These are phyloP conservation scores for Chrysemys picta DNA, from an alignment of 2,113 vertebrate genomes.

Conservation along the genomic window DNA sequence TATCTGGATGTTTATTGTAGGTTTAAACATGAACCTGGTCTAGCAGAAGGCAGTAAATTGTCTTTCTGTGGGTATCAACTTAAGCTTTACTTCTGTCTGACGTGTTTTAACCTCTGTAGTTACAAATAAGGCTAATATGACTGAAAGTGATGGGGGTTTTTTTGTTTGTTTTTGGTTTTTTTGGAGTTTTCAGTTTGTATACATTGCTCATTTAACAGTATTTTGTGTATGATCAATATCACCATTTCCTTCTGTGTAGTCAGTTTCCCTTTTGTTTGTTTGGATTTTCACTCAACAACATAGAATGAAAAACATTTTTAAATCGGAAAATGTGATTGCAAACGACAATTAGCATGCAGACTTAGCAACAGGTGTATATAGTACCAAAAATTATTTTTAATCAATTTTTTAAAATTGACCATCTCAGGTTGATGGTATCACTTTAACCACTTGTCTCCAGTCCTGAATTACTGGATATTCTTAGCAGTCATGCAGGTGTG, in stretches of 20 bases:
- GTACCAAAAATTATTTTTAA: not conserved
- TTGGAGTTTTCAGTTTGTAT: not conserved
- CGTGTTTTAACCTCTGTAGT: not conserved
- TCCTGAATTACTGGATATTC: not conserved
- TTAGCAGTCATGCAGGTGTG: not conserved
- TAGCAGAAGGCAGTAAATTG: not conserved
- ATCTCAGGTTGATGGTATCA: not conserved
- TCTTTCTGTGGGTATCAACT: not conserved
- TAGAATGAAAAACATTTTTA: not conserved
- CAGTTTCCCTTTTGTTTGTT: not conserved
- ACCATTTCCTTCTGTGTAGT: not conserved
- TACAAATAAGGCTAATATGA: not conserved
- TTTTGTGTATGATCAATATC: not conserved
- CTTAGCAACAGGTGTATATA: not conserved
- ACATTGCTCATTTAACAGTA: not conserved
- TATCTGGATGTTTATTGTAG: accelerated
- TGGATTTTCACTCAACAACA: not conserved
- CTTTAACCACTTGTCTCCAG: not conserved
- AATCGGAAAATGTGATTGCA: not conserved
- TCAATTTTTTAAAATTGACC: not conserved
- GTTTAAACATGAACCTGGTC: not conserved
- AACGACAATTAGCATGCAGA: not conserved
- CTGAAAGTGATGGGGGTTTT: not conserved
- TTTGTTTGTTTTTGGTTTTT: no score
- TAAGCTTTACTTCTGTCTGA: not conserved